Evolutionary conservation across 2,888 invertebrate genomes (phyloP).

Genomic region (Cylloceria caligata): DNA sequence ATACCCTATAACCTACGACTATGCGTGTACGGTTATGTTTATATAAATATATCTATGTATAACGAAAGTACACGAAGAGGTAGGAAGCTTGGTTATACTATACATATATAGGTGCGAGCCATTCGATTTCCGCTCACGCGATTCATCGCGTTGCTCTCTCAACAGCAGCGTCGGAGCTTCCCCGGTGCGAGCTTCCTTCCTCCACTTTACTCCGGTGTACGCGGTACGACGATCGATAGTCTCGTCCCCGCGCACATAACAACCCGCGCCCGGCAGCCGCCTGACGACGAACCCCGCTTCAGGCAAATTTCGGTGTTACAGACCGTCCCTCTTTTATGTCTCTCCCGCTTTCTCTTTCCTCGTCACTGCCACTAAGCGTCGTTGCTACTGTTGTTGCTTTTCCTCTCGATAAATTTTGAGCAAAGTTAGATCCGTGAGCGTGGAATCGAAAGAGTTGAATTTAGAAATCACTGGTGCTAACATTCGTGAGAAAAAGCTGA

Average conservation of each 20-base stretch:
- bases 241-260: slow-evolving; percentile 59
- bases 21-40: too few relatives aligned
- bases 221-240: slow-evolving; percentile 57
- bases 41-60: not conserved
- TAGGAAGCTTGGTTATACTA: slow-evolving; percentile 14
- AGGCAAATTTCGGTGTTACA: slow-evolving; percentile 45
- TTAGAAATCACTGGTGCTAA: too few relatives aligned
- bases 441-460: not conserved
- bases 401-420: too few relatives aligned
- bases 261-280: slow-evolving; percentile 38
- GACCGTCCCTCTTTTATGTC: slow-evolving; percentile 6
- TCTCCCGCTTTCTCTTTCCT: slow-evolving; percentile 14
- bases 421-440: not conserved
- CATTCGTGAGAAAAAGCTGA: not conserved
- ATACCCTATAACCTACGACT: slow-evolving; percentile 15
- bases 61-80: slow-evolving; percentile 14
- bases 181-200: slow-evolving; percentile 39
- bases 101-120: slow-evolving; percentile 31
- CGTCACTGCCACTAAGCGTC: not conserved
- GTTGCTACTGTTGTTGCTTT: not conserved
- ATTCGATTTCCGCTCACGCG: slow-evolving; percentile 59
- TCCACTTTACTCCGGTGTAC: slow-evolving; percentile 30
- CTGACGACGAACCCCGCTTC: slow-evolving; percentile 49
- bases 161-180: slow-evolving; percentile 36
- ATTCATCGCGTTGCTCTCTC: slow-evolving; percentile 37